Evolutionary conservation across 2,797 vertebrate genomes (phyloP).

Genomic region (Apodemus agrarius): DNA sequence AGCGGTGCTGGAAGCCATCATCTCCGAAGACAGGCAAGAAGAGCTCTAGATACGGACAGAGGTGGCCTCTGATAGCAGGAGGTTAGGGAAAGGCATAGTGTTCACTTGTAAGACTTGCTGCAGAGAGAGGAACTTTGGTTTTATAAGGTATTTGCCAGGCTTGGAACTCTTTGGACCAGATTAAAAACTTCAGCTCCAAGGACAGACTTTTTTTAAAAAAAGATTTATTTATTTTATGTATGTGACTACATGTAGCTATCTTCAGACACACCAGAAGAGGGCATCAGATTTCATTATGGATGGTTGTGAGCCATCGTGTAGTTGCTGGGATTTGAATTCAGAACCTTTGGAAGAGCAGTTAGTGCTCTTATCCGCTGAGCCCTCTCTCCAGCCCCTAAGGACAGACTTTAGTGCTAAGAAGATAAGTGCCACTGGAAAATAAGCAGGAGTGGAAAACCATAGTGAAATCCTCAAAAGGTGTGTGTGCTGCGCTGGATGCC

Average conservation of each 20-base stretch:
- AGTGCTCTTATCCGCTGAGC: too few species aligned
- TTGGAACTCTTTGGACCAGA: slow-evolving; percentile 15
- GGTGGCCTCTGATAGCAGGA: too few species aligned
- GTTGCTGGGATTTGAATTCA: too few species aligned
- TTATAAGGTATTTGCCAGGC: background rate
- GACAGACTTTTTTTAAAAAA: too few species aligned
- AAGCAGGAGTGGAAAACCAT: background rate
- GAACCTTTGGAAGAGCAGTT: too few species aligned
- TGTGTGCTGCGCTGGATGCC: background rate
- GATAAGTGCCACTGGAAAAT: background rate
- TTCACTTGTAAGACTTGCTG: background rate
- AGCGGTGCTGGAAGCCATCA: background rate
- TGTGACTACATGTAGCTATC: too few species aligned
- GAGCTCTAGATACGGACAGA: background rate
- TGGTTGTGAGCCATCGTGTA: too few species aligned
- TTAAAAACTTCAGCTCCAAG: slow-evolving; percentile 1
- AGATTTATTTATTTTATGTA: too few species aligned
- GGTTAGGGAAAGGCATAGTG: background rate
- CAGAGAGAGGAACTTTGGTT: background rate
- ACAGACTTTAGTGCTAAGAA: background rate
- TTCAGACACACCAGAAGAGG: too few species aligned
- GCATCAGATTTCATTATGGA: too few species aligned
- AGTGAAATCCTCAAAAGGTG: background rate
- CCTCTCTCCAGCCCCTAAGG: too few species aligned
- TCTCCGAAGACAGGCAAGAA: background rate